phyloP scores from a whole-genome alignment of 2,888 invertebrate species.

The Cosmorhoe ocellata region DNA sequence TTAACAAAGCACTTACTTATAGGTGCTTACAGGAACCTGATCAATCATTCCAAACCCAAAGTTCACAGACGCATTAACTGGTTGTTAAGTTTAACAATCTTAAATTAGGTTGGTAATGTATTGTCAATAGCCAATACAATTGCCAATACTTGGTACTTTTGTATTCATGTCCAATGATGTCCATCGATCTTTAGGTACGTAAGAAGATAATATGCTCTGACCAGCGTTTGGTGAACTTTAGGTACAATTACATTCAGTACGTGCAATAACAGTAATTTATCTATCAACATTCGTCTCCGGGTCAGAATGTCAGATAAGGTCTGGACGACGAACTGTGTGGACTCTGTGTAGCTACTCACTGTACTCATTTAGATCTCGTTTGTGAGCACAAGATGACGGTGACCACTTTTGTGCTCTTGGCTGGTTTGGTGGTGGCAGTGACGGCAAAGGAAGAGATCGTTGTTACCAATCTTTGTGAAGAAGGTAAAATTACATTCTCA shows the following conservation, averaged over 20 bases:
- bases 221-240: neutral
- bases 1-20: too few species aligned
- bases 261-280: neutral
- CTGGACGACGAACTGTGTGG: neutral
- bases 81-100: too few species aligned
- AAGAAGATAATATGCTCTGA: too few species aligned
- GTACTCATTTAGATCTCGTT: neutral
- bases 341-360: neutral
- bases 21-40: too few species aligned
- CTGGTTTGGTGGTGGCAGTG: conserved; percentile 4
- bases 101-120: too few species aligned
- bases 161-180: too few species aligned
- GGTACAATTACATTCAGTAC: neutral
- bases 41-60: too few species aligned
- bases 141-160: too few species aligned
- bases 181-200: too few species aligned
- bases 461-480: neutral
- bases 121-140: too few species aligned
- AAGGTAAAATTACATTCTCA: neutral
- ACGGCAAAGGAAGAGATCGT: neutral
- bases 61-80: too few species aligned
- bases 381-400: conserved; percentile 1
- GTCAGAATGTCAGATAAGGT: conserved; percentile 13
- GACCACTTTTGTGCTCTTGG: conserved; percentile 2
- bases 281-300: conserved; percentile 1